Conservation (phyloP, 64 coral and sea anemone species). For the Stichodactyla mertensii region DNA sequence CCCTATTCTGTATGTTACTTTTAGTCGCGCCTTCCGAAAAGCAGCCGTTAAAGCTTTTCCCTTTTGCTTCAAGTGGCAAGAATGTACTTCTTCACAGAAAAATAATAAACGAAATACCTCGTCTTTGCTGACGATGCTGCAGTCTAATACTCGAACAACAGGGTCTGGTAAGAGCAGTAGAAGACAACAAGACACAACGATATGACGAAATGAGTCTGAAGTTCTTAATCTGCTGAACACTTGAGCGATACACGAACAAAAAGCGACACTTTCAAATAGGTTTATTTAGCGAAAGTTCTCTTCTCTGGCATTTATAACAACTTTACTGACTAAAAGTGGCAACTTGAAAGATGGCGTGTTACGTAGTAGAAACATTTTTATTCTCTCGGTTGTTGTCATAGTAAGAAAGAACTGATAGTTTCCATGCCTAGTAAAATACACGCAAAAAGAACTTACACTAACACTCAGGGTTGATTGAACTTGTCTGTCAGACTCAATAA, state of each 20-base stretch:
- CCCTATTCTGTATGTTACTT: conserved; percentile 17
- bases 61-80: not conserved
- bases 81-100: not conserved
- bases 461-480: no score
- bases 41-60: conserved; percentile 13
- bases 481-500: no score
- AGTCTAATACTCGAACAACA: not conserved
- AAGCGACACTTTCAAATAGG: not conserved
- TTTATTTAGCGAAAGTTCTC: no score
- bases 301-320: no score
- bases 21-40: conserved; percentile 28
- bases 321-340: no score
- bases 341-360: no score
- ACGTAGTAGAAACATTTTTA: no score
- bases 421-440: no score
- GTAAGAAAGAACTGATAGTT: no score
- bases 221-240: not conserved
- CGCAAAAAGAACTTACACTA: no score
- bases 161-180: not conserved
- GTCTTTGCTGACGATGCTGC: not conserved
- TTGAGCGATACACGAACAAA: not conserved
- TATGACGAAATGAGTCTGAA: not conserved
- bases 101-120: not conserved
- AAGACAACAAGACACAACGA: not conserved
- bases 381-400: no score